phyloP scores from a whole-genome alignment of 2,113 vertebrate genomes.

The Microtus oregoni region DNA sequence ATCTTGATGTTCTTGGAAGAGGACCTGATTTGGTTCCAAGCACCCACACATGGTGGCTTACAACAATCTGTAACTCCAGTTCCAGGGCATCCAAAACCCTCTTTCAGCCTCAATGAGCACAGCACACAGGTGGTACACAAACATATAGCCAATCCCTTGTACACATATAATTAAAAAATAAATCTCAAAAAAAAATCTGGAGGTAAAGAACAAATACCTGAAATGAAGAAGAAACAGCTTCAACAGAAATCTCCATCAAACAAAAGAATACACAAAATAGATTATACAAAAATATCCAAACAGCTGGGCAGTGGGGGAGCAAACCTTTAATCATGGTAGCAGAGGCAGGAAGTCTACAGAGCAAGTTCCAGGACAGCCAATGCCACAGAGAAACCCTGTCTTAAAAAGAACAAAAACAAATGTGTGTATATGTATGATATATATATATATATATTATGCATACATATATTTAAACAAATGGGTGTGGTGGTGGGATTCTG shows the following conservation, averaged over 20 bases:
- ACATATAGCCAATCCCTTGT: too few species aligned
- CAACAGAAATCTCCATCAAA: neutral
- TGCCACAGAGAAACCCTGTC: neutral
- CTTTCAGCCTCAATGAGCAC: too few species aligned
- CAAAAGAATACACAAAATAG: neutral
- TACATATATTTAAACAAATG: neutral
- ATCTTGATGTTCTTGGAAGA: too few species aligned
- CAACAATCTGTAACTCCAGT: too few species aligned
- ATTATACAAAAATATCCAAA: neutral
- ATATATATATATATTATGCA: too few species aligned
- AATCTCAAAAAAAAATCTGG: neutral
- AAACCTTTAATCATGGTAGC: neutral
- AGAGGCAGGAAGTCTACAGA: neutral
- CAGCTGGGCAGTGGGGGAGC: neutral
- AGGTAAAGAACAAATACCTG: neutral
- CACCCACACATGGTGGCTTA: too few species aligned
- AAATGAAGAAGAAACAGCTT: neutral
- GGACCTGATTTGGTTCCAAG: too few species aligned
- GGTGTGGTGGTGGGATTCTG: neutral
- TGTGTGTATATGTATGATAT: too few species aligned
- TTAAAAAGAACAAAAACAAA: neutral
- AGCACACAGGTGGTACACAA: too few species aligned
- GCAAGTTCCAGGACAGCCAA: neutral
- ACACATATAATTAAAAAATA: neutral
- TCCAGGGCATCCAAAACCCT: too few species aligned